These are phyloP conservation scores for Crenichthys baileyi DNA, from an alignment of 2,797 vertebrate species.

Conservation along the genomic window DNA sequence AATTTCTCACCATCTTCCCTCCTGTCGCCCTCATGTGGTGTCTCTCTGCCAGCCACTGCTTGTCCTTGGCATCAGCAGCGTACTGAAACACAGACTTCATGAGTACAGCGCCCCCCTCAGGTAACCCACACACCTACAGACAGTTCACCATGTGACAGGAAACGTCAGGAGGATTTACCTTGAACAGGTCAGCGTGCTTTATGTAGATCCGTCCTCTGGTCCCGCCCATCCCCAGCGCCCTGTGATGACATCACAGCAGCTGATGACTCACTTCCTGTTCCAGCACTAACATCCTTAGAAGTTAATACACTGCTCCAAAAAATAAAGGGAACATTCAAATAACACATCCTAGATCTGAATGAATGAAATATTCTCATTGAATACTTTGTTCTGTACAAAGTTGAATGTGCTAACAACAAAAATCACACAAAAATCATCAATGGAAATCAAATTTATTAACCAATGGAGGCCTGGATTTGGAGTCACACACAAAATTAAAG, in stretches of 20 bases:
- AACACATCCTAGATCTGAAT: too few species aligned
- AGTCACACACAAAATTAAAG: too few species aligned
- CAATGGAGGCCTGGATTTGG: too few species aligned
- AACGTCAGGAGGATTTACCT: constrained; percentile 78
- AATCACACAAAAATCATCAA: too few species aligned
- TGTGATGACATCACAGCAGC: constrained; percentile 62
- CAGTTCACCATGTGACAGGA: background rate
- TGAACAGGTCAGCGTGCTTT: constrained; percentile 96
- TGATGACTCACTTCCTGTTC: constrained; percentile 5
- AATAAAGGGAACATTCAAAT: too few species aligned
- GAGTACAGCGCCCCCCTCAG: background rate
- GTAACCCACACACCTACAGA: background rate
- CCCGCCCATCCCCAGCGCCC: constrained; percentile 97
- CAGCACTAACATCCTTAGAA: too few species aligned
- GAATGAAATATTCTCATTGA: too few species aligned
- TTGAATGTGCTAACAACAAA: too few species aligned
- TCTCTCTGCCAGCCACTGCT: constrained; percentile 96
- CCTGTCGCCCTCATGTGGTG: constrained; percentile 98
- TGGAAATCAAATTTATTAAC: too few species aligned
- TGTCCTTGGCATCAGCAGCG: constrained; percentile 94
- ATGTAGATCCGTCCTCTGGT: constrained; percentile 98
- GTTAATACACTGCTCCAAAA: too few species aligned
- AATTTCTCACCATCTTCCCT: constrained; percentile 91
- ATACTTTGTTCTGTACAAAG: too few species aligned
- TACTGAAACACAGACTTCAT: constrained; percentile 82